Base-by-base conservation (phyloP, 2,797 vertebrate species). In the Sylvilagus floridanus region DNA sequence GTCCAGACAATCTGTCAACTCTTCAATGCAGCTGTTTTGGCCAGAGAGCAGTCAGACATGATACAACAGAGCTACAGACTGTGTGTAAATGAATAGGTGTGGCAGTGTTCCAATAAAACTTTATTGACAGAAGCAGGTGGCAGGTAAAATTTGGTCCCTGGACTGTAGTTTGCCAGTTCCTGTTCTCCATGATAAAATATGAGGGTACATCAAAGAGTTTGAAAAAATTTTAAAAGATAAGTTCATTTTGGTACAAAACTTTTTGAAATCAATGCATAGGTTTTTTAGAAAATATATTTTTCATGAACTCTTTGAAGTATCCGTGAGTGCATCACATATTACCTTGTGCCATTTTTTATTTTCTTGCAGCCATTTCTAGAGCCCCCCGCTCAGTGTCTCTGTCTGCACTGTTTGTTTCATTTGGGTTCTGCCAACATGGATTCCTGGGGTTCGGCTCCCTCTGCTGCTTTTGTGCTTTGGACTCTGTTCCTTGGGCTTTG, bases 391-490 rank as follows among this genome's bases (percentile, higher is more conserved):
- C 35, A 19, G 28, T 11, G 35, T 35, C 54, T 66, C 32, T 66
- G 10, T n/a, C 17, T 35, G 4, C 35, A 4, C 13, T 52, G 2
- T 7, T 57, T 69, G 24, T 52, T 81, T 37, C 54, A 5, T 84
- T 35, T 30, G 8, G 2, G 4, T 63, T 65, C 50, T 42, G 7
- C 42, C 42, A 35, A 24, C 4, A 30, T 63, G 66, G n/a, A 37
- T 12, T 68, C 83, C 42, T 95, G 79, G 24, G 76, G 81, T 50
- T 14, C 3, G 14, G 54, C 89, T 87, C 76, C 77, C 35, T 37
- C 35, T 73, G 65, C 19, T 71, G 60, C 69, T 93, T 78, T 93
- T 72, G 81, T 71, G 2, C 86, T 95, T 92, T 32, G 62, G 52
- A 63, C 28, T 35, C 19, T 73, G 12, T n/a, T 81, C 90, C 71